phyloP scores from a whole-genome alignment of 2,113 vertebrate species.

The Chloropsis cyanopogon region DNA sequence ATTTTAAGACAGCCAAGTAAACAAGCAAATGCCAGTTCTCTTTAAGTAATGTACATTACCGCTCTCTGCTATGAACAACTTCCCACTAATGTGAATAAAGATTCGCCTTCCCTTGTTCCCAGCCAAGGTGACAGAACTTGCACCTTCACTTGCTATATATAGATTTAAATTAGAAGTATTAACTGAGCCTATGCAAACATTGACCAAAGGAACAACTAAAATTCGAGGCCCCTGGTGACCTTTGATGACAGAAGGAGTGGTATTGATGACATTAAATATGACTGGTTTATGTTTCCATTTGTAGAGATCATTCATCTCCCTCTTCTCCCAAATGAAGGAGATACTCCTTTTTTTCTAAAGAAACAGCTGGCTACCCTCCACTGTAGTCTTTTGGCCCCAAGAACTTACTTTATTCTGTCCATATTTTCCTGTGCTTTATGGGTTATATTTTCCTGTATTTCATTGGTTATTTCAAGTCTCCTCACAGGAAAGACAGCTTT shows the following conservation, averaged over 20 bases:
- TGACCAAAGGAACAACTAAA: background rate
- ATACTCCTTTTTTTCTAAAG: background rate
- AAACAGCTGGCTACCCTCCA: background rate
- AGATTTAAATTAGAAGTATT: background rate
- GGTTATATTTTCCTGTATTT: background rate
- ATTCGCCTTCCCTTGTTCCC: fast-evolving
- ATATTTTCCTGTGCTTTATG: background rate
- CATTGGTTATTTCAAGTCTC: background rate
- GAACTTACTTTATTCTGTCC: background rate
- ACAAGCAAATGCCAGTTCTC: background rate
- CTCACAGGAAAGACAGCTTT: background rate
- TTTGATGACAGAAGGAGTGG: background rate
- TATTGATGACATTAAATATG: background rate
- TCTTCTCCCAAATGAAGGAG: background rate
- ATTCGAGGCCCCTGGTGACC: background rate
- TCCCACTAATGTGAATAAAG: background rate
- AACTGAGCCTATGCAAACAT: background rate
- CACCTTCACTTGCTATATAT: background rate
- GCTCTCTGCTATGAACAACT: fast-evolving
- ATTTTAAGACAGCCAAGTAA: conserved; percentile 30
- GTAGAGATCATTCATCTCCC: background rate
- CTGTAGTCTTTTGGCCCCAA: background rate
- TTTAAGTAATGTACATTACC: background rate
- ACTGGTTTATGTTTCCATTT: background rate
- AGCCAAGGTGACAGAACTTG: background rate